Evolutionary conservation across 2,113 vertebrate genomes (phyloP).

Genomic region (Numida meleagris): DNA sequence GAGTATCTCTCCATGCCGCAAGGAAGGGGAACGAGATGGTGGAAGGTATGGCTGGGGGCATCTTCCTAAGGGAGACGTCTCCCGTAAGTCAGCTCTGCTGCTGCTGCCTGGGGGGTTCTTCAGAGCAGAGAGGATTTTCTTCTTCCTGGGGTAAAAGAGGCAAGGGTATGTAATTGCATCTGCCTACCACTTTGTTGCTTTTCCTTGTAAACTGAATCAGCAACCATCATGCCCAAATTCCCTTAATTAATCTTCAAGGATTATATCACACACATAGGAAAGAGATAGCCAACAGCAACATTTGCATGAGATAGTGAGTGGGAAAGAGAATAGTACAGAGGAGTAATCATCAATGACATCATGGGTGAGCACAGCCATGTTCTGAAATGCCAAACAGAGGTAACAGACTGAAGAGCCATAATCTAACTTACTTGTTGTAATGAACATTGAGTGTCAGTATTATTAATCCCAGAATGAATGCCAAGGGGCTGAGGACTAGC

Average conservation of each 20-base stretch:
- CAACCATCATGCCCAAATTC: not conserved
- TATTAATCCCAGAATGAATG: slow-evolving; percentile 82
- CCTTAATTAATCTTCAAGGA: not conserved
- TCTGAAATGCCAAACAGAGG: not conserved
- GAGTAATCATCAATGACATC: not conserved
- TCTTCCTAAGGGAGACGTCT: not conserved
- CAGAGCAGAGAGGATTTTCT: slow-evolving; percentile 82
- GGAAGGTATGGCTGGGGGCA: not conserved
- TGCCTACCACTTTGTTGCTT: not conserved
- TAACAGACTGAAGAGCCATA: accelerated
- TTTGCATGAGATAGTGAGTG: not conserved
- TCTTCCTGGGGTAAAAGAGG: slow-evolving; percentile 69
- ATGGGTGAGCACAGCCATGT: not conserved
- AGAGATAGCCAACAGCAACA: not conserved
- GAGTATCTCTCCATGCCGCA: slow-evolving; percentile 83
- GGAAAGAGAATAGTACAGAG: not conserved
- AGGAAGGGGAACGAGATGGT: slow-evolving; percentile 75
- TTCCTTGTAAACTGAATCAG: not conserved
- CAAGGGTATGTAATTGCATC: not conserved
- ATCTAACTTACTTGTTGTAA: slow-evolving; percentile 81
- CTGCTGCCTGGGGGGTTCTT: slow-evolving; percentile 73
- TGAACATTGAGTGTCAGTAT: slow-evolving; percentile 85
- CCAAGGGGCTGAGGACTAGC: slow-evolving; percentile 86
- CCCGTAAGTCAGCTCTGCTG: slow-evolving; percentile 54
- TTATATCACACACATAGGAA: not conserved